Conservation (phyloP, 1,140 invertebrate species). For the Drosophila funebris region DNA sequence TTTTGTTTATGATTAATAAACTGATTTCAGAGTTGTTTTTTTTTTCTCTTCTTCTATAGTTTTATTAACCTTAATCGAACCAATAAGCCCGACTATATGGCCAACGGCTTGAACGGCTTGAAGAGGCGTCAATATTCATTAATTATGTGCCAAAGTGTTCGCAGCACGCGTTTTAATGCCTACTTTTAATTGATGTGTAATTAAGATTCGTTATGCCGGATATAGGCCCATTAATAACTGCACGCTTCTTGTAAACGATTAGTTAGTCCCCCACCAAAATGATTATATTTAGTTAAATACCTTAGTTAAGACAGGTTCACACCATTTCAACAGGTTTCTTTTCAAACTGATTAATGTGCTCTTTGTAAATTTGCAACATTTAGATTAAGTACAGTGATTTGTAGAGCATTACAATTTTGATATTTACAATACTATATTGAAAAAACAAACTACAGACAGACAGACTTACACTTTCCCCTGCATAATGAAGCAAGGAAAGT, state of each 20-base stretch:
- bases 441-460: background rate
- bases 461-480: constrained; percentile 1
- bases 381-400: background rate
- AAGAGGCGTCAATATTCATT: constrained; percentile 50
- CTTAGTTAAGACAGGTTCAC: constrained; percentile 1
- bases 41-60: constrained; percentile 2
- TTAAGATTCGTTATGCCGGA: constrained; percentile 74
- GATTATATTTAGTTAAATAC: background rate
- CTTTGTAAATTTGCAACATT: background rate
- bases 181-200: constrained; percentile 62
- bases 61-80: constrained; percentile 63
- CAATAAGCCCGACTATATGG: constrained; percentile 4
- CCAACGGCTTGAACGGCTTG: background rate
- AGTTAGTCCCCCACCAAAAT: constrained; percentile 4
- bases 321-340: constrained; percentile 21
- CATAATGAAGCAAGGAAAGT: constrained; percentile 1
- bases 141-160: constrained; percentile 51
- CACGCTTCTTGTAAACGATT: constrained; percentile 44
- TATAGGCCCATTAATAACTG: constrained; percentile 67
- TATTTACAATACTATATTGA: background rate
- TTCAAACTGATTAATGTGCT: constrained; percentile 63
- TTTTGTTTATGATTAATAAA: constrained; percentile 37
- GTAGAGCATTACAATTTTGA: constrained; percentile 1
- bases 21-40: constrained; percentile 27
- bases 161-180: constrained; percentile 55